A percentile compares a stretch with the other conserved stretches of the same genome.
Conservation (phyloP, 2,797 vertebrate species). For the Acomys russatus region DNA sequence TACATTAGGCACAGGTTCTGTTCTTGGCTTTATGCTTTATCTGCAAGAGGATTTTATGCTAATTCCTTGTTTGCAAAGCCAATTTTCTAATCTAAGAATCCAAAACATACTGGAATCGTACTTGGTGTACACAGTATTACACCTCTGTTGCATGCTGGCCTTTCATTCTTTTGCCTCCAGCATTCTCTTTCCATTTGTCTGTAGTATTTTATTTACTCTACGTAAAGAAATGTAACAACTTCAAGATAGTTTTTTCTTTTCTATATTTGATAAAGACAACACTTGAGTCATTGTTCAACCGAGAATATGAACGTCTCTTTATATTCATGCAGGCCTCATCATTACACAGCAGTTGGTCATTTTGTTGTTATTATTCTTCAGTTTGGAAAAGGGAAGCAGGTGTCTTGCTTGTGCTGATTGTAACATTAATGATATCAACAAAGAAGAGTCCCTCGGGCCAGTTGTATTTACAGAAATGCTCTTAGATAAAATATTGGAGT, state of each 20-base stretch:
- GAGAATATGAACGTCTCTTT: slow-evolving; percentile 3
- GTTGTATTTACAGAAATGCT: slow-evolving; percentile 54
- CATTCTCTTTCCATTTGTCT: slow-evolving; percentile 56
- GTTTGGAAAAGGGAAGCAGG: slow-evolving; percentile 63
- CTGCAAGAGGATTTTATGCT: slow-evolving; percentile 1
- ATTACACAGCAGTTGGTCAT: slow-evolving; percentile 46
- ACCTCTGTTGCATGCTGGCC: not conserved
- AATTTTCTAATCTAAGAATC: slow-evolving; percentile 34
- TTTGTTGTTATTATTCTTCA: slow-evolving; percentile 64
- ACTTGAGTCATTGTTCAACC: slow-evolving; percentile 56
- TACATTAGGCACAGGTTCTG: not conserved
- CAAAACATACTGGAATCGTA: not conserved
- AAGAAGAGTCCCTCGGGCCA: slow-evolving; percentile 36
- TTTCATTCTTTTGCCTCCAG: not conserved
- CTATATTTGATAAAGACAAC: not conserved
- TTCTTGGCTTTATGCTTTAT: not conserved
- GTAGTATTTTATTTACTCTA: not conserved
- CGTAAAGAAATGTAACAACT: slow-evolving; percentile 52
- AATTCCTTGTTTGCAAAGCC: slow-evolving; percentile 5
- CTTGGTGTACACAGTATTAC: slow-evolving; percentile 1
- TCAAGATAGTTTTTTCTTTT: slow-evolving; percentile 40
- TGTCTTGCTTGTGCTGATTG: slow-evolving; percentile 62
- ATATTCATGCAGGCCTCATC: slow-evolving; percentile 57
- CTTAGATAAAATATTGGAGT: slow-evolving; percentile 66
- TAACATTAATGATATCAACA: slow-evolving; percentile 63